phyloP scores from a whole-genome alignment of 1,140 invertebrate genomes.

The Gyrodactylus salaris region DNA sequence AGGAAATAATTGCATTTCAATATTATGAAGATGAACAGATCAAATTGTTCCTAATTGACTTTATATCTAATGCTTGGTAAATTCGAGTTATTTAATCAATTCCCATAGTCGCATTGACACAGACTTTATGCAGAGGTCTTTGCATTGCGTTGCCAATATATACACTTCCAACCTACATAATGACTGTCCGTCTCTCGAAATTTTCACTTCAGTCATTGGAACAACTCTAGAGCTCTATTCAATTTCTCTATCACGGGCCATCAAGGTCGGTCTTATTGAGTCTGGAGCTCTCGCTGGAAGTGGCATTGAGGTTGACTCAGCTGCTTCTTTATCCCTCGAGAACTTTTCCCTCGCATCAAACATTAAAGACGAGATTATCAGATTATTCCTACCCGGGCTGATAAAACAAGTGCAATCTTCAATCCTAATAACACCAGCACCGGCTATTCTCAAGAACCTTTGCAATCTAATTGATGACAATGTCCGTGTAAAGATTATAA shows the following conservation, averaged over 20 bases:
- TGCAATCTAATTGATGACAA: background rate
- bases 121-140: background rate
- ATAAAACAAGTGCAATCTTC: background rate
- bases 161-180: background rate
- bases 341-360: background rate
- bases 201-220: background rate
- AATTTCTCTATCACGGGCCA: background rate
- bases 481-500: background rate
- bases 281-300: background rate
- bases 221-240: background rate
- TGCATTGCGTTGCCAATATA: background rate
- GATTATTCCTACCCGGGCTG: background rate
- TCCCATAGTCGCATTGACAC: background rate
- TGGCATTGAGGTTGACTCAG: background rate
- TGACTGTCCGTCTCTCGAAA: background rate
- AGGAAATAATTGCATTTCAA: background rate
- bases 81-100: background rate
- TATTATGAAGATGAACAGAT: background rate
- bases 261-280: background rate
- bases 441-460: background rate
- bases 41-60: background rate
- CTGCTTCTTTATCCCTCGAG: background rate
- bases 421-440: background rate
- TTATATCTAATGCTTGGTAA: background rate
- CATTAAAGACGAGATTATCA: background rate